Conservation (phyloP, 37 sponge, comb jelly and placozoan genomes). For the Spongilla lacustris region DNA sequence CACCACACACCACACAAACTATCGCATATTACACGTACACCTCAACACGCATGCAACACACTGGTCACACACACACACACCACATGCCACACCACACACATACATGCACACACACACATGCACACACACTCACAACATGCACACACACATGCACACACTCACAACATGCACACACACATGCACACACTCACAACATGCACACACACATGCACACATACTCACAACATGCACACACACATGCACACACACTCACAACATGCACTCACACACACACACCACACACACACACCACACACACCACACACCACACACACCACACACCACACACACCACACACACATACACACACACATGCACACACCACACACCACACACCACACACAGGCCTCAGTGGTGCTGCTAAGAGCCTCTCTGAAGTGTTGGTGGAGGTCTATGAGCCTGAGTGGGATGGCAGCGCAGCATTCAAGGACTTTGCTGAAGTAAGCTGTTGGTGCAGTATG, state of each 20-base stretch:
- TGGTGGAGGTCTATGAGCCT: conserved; percentile 68
- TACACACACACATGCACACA: not conserved
- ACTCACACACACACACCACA: not conserved
- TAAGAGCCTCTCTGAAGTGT: conserved; percentile 20
- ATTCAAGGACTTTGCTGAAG: conserved; percentile 33
- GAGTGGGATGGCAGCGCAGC: conserved; percentile 66
- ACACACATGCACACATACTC: conserved; percentile 2
- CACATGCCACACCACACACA: not conserved
- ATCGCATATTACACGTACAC: too few relatives aligned
- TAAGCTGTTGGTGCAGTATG: conserved; percentile 12
- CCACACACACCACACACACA: too few relatives aligned
- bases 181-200: not conserved
- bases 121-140: not conserved
- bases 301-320: too few relatives aligned
- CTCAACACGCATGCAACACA: not conserved
- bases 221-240: not conserved
- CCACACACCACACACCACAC: too few relatives aligned
- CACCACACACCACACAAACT: not conserved
- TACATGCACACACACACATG: not conserved
- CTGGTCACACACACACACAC: not conserved
- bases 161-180: not conserved
- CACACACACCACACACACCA: not conserved
- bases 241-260: not conserved
- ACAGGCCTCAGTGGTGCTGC: conserved; percentile 44
- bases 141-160: not conserved